Base-by-base conservation (phyloP, 1,140 invertebrate species). In the Zaprionus tsacasi region DNA sequence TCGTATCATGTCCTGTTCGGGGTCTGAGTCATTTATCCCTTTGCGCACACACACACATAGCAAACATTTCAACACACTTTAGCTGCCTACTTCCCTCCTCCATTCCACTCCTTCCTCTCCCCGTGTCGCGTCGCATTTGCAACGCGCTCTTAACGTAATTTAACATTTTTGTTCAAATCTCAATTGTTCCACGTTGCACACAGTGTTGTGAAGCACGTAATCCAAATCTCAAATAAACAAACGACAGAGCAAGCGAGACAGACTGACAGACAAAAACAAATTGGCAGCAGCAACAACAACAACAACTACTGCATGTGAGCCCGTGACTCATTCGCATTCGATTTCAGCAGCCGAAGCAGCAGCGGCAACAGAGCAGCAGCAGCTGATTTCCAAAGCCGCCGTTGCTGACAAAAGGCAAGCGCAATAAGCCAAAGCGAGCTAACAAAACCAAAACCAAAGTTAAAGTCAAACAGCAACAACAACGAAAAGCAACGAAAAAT, bases 401-500 rank as follows among this genome's bases (percentile, higher is more conserved):
- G 40, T 35, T 38, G 11, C 50, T 21, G 50, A n/a, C 59, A 70
- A 45, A 38, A 70, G 30, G 30, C 38, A 54, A 17, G 58, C 33
- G 43, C 35, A 15, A 45, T 45, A 45, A 52, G 30, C 43, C 21
- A 52, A 50, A n/a, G 8, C 2, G 35, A 15, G n/a, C 57, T 30
- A 30, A 30, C 27, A 30, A 30, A 56, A 50, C 50, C 38, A 36
- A 50, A 50, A 21, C 54, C 30, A 17, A 73, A 69, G 56, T 55
- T 48, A 56, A 70, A 78, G 73, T 83, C 73, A 81, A 70, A 68
- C 36, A 45, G 40, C 40, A 36, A 45, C 40, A 55, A 33, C 55
- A 73, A 52, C 36, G 63, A 59, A 73, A 73, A 87, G 68, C 67
- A 45, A 74, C 52, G 63, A 77, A 83, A 71, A 78, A 63, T 82